Base-by-base conservation (phyloP, 2,888 invertebrate species). In the Coecobrya sp. region DNA sequence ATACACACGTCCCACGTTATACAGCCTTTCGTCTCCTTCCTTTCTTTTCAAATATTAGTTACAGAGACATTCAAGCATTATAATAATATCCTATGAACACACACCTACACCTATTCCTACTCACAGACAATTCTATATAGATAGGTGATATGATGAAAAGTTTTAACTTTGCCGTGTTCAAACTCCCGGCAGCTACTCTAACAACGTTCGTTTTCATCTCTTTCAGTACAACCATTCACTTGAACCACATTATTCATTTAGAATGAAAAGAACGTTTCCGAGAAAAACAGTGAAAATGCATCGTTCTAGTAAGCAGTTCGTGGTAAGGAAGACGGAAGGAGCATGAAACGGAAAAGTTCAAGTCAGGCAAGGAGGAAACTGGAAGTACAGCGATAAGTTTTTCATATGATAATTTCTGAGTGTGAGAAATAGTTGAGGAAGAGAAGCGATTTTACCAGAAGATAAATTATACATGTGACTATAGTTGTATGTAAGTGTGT, bases 211-310 rank as follows among this genome's bases (percentile, higher is more conserved):
- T 55, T 49, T 45, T 59, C 11, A 36, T 84, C 89, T 70, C 27
- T 5, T 73, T 22, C 49, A 42, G 42, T 16, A 62, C 25, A n/a
- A 25, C 85, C 55, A n/a, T 84, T 30, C 82, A 88, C 70, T 89
- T 89, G 82, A 90, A 85, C 90, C 90, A 27, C 81, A 88, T 81
- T 88, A 55, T 88, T 88, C 87, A 79, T 86, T 55, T 73, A 73
- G 52, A 62, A 13, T 49, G 76, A 87, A 42, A 79, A 87, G 36
- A 49, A 62, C 49, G 70, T 86, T 68, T 86, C 70, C 68, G 52
- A 49, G 62, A 62, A 65, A 59, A 84, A 86, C 70, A 70, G 25
- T 3, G 86, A 52, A 88, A 49, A 88, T 27, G 65, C 84, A 84
- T 45, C 22, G n/a, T 62, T 82, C 65, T 42, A 42, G 49, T n/a